These are phyloP conservation scores for Diachasma alloeum DNA, from an alignment of 1,140 invertebrate species.

Conservation along the genomic window DNA sequence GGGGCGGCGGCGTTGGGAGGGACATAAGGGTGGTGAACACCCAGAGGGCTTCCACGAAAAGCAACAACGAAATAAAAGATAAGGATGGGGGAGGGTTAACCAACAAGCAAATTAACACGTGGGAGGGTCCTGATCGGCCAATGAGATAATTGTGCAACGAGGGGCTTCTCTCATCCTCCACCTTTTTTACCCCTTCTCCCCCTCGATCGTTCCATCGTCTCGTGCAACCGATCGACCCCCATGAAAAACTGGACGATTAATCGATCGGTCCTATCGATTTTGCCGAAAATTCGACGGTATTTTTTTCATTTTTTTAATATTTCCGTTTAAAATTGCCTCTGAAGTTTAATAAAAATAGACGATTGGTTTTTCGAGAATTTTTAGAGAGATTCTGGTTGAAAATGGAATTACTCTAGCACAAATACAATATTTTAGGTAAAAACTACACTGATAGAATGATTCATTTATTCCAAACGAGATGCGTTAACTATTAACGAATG, in stretches of 20 bases:
- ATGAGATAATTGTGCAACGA: constrained; percentile 56
- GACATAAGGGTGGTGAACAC: constrained; percentile 21
- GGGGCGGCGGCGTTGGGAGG: constrained; percentile 8
- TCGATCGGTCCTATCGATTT: neutral
- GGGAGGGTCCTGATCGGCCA: constrained; percentile 56
- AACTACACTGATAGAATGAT: no score
- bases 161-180: constrained; percentile 24
- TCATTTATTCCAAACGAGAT: no score
- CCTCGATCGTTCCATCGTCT: neutral
- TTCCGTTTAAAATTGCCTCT: no score
- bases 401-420: no score
- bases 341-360: no score
- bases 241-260: neutral
- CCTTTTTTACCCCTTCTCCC: neutral
- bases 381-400: no score
- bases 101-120: constrained; percentile 67
- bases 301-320: no score
- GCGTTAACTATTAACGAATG: no score
- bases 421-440: no score
- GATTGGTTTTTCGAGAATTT: no score
- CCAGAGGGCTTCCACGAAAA: constrained; percentile 35
- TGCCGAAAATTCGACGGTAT: neutral
- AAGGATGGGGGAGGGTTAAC: constrained; percentile 50
- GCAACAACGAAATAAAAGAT: constrained; percentile 32
- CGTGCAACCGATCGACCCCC: neutral